phyloP scores from a whole-genome alignment of 2,888 invertebrate species.

The Lycaena phlaeas region DNA sequence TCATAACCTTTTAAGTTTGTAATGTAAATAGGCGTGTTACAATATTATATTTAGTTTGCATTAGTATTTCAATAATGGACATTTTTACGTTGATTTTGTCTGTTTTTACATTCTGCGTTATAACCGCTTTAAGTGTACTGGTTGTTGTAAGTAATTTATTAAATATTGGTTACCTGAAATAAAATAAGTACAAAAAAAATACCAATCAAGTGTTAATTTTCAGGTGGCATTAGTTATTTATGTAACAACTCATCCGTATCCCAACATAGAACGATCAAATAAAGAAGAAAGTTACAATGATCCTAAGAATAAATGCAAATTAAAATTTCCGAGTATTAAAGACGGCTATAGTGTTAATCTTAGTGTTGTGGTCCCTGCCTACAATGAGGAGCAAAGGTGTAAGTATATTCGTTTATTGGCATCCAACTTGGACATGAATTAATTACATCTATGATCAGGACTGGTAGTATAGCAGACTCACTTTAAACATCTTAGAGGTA shows the following conservation, averaged over 20 bases:
- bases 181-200: neutral
- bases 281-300: constrained; percentile 85
- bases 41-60: neutral
- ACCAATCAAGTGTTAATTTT: constrained; percentile 23
- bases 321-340: constrained; percentile 80
- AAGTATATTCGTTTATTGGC: constrained; percentile 37
- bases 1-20: neutral
- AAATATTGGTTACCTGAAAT: neutral
- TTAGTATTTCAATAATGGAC: neutral
- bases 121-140: neutral
- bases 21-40: neutral
- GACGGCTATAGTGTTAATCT: constrained; percentile 82
- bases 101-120: neutral
- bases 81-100: neutral
- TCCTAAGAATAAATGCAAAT: constrained; percentile 51
- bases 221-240: constrained; percentile 76
- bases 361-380: constrained; percentile 96
- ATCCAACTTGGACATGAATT: neutral
- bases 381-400: constrained; percentile 95
- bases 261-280: constrained; percentile 76
- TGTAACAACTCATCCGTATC: constrained; percentile 77
- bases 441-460: too few species aligned
- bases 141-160: neutral
- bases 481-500: too few species aligned
- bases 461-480: neutral